phyloP scores from a whole-genome alignment of 2,113 vertebrate genomes.

The Cepphus grylle region DNA sequence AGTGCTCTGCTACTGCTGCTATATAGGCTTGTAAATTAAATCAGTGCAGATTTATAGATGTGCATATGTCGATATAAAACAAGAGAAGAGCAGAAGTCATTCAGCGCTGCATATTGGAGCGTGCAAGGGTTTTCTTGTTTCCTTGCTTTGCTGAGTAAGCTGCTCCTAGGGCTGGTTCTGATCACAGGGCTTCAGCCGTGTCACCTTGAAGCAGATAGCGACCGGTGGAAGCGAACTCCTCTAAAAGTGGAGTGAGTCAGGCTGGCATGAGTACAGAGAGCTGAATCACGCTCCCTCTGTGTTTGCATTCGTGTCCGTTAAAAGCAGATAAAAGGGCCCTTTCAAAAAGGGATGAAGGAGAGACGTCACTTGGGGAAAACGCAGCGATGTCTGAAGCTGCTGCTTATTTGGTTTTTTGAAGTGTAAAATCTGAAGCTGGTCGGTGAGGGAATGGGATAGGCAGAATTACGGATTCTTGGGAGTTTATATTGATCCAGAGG shows the following conservation, averaged over 20 bases:
- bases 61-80: not conserved
- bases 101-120: not conserved
- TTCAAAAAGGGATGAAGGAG: not conserved
- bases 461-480: not conserved
- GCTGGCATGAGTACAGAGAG: not conserved
- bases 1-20: not conserved
- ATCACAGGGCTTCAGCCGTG: not conserved
- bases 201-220: not conserved
- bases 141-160: constrained; percentile 6
- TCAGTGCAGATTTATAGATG: not conserved
- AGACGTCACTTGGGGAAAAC: not conserved
- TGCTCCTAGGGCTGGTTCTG: not conserved
- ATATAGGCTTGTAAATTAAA: not conserved
- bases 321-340: not conserved
- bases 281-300: not conserved
- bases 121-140: not conserved
- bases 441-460: not conserved
- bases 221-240: not conserved
- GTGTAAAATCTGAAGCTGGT: not conserved
- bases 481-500: not conserved
- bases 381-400: not conserved
- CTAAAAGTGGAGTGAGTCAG: not conserved
- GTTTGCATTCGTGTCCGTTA: not conserved
- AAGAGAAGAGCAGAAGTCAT: not conserved
- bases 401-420: not conserved